Conservation (phyloP, 2,888 invertebrate genomes). For the Tetropium fuscum region DNA sequence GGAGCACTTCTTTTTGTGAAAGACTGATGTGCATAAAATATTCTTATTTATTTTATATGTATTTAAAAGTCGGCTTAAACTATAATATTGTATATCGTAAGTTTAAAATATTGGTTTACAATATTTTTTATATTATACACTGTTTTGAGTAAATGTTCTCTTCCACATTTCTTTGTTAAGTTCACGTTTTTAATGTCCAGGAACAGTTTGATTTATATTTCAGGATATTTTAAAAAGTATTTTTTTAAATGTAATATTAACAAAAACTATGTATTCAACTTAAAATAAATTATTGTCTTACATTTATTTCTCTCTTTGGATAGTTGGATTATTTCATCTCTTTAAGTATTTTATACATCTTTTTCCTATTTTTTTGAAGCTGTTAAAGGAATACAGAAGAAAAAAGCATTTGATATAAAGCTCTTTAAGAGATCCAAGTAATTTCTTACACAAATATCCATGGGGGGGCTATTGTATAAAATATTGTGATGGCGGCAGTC, state of each 20-base stretch:
- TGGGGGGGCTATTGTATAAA: too few species aligned
- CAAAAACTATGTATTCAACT: constrained; percentile 32
- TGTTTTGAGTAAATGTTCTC: constrained; percentile 33
- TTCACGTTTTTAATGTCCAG: constrained; percentile 23
- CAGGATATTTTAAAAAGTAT: constrained; percentile 41
- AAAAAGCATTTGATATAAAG: too few species aligned
- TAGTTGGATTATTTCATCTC: too few species aligned
- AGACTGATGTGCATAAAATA: constrained; percentile 52
- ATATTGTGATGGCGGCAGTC: too few species aligned
- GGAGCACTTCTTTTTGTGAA: constrained; percentile 37
- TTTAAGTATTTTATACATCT: too few species aligned
- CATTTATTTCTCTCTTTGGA: too few species aligned
- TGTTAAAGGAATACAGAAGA: too few species aligned
- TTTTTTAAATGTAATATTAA: constrained; percentile 44
- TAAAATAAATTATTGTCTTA: constrained; percentile 42
- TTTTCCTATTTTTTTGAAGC: too few species aligned
- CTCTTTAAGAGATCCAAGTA: too few species aligned
- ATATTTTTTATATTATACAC: constrained; percentile 39
- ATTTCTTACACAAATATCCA: too few species aligned
- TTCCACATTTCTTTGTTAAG: constrained; percentile 8
- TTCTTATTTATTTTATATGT: constrained; percentile 27
- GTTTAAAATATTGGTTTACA: constrained; percentile 41
- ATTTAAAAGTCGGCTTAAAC: constrained; percentile 34
- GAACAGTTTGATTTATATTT: constrained; percentile 33
- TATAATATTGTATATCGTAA: constrained; percentile 33